Base-by-base conservation (phyloP, 2,888 invertebrate genomes). In the Parnassius smintheus region DNA sequence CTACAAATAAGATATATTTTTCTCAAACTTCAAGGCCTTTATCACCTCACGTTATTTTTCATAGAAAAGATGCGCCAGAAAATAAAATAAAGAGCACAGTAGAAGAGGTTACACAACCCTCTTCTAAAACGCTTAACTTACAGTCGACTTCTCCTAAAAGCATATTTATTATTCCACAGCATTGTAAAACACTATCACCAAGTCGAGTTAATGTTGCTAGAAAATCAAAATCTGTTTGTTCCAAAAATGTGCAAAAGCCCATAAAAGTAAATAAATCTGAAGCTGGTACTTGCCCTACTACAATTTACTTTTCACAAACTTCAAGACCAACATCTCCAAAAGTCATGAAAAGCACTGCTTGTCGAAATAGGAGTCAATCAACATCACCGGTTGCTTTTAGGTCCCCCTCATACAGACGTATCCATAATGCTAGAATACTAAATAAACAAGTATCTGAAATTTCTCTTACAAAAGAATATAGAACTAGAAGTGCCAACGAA, bases 401-500 rank as follows among this genome's bases (percentile, higher is more conserved):
- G 65, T 95, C 95, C 0, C 95, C 95, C 0, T 94, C 95, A 0
- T 93, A 93, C 70, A 91, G 95, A 11, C 93, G 94, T 65, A 95
- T 95, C 66, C 92, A 94, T 69, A 92, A 82, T 70, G 86, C 86
- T 22, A 87, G 92, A 68, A 77, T 81, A 64, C 88, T 91, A 72
- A 83, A 75, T 51, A 92, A 83, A 71, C 76, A 86, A 69, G 77
- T 80, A 54, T 75, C 83, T 51, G 80, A 77, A n/a, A 77, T 79
- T 48, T 61, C 78, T 63, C 81, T 78, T 9, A 87, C 89, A 82
- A 70, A 93, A 73, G 77, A 92, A 11, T 83, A 91, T 59, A 85
- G 95, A 48, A 94, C 95, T 1, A 93, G 93, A 68, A 96, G 95
- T 74, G 93, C 94, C 2, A 94, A 94, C 56, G 94, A 94, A 68